These are phyloP conservation scores for Shargacucullia verbasci DNA, from an alignment of 2,888 invertebrate species.

Conservation along the genomic window DNA sequence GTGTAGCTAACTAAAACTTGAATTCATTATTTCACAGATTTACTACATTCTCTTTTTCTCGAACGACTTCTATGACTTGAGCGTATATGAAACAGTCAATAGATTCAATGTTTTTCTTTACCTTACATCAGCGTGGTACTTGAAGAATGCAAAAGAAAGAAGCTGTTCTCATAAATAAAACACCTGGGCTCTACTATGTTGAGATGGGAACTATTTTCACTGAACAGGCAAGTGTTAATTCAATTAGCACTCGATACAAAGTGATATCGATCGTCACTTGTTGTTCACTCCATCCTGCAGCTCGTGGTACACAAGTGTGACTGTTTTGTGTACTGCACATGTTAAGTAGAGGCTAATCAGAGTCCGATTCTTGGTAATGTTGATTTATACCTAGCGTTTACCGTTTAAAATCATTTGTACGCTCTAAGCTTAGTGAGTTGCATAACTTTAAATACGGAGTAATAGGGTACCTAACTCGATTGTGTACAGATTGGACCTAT, in stretches of 20 bases:
- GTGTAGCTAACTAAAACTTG: too few species aligned
- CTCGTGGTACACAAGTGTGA: conserved; percentile 7
- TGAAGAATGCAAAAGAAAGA: conserved; percentile 47
- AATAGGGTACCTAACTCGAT: conserved; percentile 3
- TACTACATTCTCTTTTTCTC: too few species aligned
- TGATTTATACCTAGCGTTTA: conserved; percentile 44
- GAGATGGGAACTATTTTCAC: conserved; percentile 39
- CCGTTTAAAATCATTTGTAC: conserved; percentile 42
- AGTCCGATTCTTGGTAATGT: conserved; percentile 36
- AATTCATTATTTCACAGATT: too few species aligned
- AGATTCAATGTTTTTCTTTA: conserved; percentile 22
- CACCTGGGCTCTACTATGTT: conserved; percentile 27
- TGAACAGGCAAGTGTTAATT: conserved; percentile 48
- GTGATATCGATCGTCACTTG: conserved; percentile 39
- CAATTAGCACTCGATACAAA: conserved; percentile 48
- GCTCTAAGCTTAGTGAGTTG: conserved; percentile 22
- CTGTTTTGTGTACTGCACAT: conserved; percentile 13
- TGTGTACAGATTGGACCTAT: neutral
- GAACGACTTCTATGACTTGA: too few species aligned
- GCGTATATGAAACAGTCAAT: neutral
- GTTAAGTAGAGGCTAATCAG: conserved; percentile 25
- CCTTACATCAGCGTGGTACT: conserved; percentile 3
- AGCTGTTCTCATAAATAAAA: conserved; percentile 44
- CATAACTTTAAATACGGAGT: conserved; percentile 25
- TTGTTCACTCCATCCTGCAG: conserved; percentile 17